These are phyloP conservation scores for Aythya baeri DNA, from an alignment of 2,113 vertebrate species.

Conservation along the genomic window DNA sequence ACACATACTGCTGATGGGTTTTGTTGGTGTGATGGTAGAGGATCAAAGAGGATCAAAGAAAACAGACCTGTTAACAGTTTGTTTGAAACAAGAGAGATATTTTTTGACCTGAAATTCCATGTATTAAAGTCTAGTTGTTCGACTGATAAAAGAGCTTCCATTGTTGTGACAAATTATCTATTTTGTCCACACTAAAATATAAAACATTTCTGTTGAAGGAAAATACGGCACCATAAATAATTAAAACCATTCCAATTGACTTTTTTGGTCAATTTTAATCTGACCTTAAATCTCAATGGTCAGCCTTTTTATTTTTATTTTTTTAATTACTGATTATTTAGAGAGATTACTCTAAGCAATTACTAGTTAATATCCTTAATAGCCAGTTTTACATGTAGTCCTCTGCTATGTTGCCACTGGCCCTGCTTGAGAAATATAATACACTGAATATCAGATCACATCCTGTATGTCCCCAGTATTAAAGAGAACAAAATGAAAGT, in stretches of 20 bases:
- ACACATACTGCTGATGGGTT: not conserved
- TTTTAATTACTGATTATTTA: slow-evolving; percentile 76
- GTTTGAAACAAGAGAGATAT: slow-evolving; percentile 7
- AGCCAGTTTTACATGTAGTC: slow-evolving; percentile 63
- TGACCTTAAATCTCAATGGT: slow-evolving; percentile 62
- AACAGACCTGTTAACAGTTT: not conserved
- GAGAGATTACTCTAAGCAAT: slow-evolving; percentile 69
- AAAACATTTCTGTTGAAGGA: slow-evolving; percentile 15
- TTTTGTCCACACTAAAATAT: slow-evolving; percentile 32
- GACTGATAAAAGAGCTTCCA: not conserved
- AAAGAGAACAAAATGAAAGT: slow-evolving; percentile 71
- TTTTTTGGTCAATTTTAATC: slow-evolving; percentile 63
- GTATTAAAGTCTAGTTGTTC: not conserved
- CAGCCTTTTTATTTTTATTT: slow-evolving; percentile 68
- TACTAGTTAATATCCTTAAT: slow-evolving; percentile 71
- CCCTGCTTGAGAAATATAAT: slow-evolving; percentile 64
- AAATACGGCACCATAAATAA: slow-evolving; percentile 60
- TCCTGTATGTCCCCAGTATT: slow-evolving; percentile 51
- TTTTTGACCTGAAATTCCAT: not conserved
- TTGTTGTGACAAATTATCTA: slow-evolving; percentile 45
- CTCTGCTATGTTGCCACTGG: slow-evolving; percentile 44
- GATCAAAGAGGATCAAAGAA: not conserved
- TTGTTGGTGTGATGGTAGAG: not conserved
- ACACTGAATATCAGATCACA: slow-evolving; percentile 58
- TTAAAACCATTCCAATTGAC: slow-evolving; percentile 66